Evolutionary conservation across 2,113 vertebrate species (phyloP).

Genomic region (Paradoxurus hermaphroditus): DNA sequence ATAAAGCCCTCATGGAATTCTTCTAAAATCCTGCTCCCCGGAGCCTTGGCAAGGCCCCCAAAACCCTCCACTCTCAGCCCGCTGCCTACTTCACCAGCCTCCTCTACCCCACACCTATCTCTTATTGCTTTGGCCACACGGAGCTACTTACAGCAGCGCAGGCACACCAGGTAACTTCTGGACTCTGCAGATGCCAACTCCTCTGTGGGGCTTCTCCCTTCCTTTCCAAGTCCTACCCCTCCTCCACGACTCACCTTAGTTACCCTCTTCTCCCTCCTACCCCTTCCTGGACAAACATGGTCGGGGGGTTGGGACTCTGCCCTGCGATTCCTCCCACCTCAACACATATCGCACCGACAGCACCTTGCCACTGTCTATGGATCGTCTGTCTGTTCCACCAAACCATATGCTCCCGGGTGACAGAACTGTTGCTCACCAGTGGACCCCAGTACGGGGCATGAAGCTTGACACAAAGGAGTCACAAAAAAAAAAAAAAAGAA

Average conservation of each 20-base stretch:
- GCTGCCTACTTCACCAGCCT: background rate
- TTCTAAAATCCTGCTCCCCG: slow-evolving; percentile 4
- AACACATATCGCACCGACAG: background rate
- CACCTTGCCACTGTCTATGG: too few species aligned
- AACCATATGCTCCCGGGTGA: background rate
- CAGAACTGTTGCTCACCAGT: background rate
- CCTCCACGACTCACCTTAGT: background rate
- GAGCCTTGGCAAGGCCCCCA: background rate
- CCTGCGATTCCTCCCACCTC: background rate
- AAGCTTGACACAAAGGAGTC: background rate
- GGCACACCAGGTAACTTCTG: background rate
- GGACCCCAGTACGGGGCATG: background rate
- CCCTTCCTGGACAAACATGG: background rate
- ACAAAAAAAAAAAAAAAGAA: background rate
- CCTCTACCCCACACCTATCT: background rate
- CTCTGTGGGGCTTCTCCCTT: background rate
- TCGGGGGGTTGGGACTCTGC: background rate
- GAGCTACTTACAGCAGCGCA: background rate
- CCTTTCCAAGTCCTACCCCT: background rate
- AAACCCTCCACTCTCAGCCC: background rate
- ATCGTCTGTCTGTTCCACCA: background rate
- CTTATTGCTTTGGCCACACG: background rate
- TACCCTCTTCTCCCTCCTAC: background rate
- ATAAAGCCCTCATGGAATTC: background rate
- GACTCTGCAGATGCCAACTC: background rate